phyloP scores from a whole-genome alignment of 2,113 vertebrate genomes.

The Passer domesticus region DNA sequence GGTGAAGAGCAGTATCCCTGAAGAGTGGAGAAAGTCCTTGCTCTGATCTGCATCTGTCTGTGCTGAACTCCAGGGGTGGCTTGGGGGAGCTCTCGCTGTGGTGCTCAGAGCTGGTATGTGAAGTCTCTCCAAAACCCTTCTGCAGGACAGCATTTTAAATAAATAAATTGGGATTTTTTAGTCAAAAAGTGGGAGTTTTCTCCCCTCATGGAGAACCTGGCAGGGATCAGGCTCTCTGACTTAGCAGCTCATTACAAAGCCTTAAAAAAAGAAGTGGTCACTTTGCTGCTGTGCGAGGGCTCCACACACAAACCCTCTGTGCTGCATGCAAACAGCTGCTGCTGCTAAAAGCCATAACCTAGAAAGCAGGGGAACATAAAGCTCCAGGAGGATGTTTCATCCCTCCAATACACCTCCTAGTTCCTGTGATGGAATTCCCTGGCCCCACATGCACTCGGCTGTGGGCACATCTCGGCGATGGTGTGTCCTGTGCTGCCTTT shows the following conservation, averaged over 20 bases:
- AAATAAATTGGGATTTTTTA: background rate
- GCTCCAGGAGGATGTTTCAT: background rate
- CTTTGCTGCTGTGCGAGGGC: background rate
- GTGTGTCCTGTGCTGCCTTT: background rate
- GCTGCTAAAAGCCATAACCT: background rate
- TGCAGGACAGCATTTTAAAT: background rate
- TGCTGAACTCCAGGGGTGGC: rapidly evolving
- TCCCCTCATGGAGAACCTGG: background rate
- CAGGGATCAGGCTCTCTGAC: background rate
- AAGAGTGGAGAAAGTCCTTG: background rate
- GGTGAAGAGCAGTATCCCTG: background rate
- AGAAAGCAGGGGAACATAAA: background rate
- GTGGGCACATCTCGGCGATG: rapidly evolving
- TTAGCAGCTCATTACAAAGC: background rate
- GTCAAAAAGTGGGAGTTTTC: background rate
- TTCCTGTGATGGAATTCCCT: background rate
- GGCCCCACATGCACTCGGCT: rapidly evolving
- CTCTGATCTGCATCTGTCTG: rapidly evolving
- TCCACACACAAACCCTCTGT: rapidly evolving
- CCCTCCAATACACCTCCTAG: background rate
- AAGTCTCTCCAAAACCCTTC: background rate
- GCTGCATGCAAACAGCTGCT: background rate
- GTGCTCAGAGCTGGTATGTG: background rate
- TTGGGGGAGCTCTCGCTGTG: background rate
- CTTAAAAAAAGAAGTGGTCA: background rate